phyloP scores from a whole-genome alignment of 2,888 invertebrate genomes.

The Papilio gigon region DNA sequence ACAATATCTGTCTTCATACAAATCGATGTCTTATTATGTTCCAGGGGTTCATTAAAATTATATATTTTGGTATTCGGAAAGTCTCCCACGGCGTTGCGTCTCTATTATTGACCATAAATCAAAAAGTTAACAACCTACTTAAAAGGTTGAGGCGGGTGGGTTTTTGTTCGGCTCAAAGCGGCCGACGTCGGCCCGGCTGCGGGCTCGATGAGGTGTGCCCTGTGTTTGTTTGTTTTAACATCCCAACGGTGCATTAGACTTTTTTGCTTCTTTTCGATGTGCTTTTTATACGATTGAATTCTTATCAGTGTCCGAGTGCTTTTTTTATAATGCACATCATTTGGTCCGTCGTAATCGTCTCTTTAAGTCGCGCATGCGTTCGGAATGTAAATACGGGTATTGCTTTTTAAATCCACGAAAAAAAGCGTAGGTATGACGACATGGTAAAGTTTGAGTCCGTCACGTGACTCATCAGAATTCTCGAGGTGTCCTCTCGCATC shows the following conservation, averaged over 20 bases:
- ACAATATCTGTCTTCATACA: constrained; percentile 60
- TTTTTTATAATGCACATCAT: constrained; percentile 51
- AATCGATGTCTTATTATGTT: constrained; percentile 74
- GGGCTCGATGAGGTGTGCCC: constrained; percentile 65
- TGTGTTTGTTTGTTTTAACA: constrained; percentile 80
- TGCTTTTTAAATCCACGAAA: constrained; percentile 28
- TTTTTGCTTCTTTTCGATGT: constrained; percentile 72
- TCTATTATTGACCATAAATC: constrained; percentile 83
- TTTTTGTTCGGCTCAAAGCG: constrained; percentile 80
- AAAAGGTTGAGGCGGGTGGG: constrained; percentile 78
- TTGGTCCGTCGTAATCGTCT: constrained; percentile 26
- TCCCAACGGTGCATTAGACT: constrained; percentile 79
- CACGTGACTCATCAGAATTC: constrained; percentile 66
- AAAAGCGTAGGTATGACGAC: constrained; percentile 33
- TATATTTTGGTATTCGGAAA: constrained; percentile 73
- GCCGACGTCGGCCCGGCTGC: constrained; percentile 71
- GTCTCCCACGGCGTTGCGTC: constrained; percentile 82
- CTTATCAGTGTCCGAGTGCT: constrained; percentile 66
- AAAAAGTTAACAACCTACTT: constrained; percentile 83
- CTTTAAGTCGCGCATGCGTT: constrained; percentile 10
- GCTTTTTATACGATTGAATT: constrained; percentile 73
- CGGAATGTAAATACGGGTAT: constrained; percentile 31
- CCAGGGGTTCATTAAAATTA: constrained; percentile 79
- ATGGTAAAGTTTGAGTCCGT: constrained; percentile 42
- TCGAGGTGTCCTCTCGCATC: constrained; percentile 57